Conservation (phyloP, 2,888 invertebrate species). For the Netelia melanura region DNA sequence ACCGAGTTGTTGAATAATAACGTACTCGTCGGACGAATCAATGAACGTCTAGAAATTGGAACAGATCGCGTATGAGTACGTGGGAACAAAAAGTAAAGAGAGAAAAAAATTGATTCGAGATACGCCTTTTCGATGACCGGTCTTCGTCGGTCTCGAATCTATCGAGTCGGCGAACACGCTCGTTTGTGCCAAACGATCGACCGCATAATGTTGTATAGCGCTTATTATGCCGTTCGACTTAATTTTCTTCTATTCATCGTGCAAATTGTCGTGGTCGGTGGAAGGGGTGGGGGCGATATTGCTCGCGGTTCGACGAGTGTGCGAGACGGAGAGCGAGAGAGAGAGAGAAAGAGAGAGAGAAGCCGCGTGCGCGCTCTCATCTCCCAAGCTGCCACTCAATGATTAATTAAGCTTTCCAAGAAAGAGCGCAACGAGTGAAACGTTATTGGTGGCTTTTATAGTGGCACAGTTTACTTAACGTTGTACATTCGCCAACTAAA, state of each 20-base stretch:
- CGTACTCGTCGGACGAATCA: constrained; percentile 48
- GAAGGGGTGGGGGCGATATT: not conserved
- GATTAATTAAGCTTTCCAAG: constrained; percentile 83
- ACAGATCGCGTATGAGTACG: constrained; percentile 9
- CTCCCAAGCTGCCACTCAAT: constrained; percentile 68
- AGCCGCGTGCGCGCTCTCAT: not conserved
- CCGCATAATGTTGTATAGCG: constrained; percentile 31
- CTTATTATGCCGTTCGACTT: constrained; percentile 54
- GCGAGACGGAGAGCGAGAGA: not conserved
- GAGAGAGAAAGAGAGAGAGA: no score
- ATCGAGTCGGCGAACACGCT: constrained; percentile 31
- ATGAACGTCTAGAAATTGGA: constrained; percentile 58
- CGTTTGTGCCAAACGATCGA: constrained; percentile 43
- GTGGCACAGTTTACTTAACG: constrained; percentile 79
- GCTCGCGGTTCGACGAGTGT: not conserved
- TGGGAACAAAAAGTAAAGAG: not conserved
- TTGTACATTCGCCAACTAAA: constrained; percentile 56
- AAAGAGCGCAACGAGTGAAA: constrained; percentile 80
- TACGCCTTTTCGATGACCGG: constrained; percentile 36
- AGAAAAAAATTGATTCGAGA: constrained; percentile 42
- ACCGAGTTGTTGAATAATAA: no score
- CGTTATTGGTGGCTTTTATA: constrained; percentile 78
- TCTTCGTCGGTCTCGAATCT: constrained; percentile 17
- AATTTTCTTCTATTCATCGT: constrained; percentile 64
- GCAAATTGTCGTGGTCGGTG: constrained; percentile 4